Percentiles rank a stretch among this genome's conserved stretches.
Conservation (phyloP, 2,888 invertebrate species). For the Apodemia zela region DNA sequence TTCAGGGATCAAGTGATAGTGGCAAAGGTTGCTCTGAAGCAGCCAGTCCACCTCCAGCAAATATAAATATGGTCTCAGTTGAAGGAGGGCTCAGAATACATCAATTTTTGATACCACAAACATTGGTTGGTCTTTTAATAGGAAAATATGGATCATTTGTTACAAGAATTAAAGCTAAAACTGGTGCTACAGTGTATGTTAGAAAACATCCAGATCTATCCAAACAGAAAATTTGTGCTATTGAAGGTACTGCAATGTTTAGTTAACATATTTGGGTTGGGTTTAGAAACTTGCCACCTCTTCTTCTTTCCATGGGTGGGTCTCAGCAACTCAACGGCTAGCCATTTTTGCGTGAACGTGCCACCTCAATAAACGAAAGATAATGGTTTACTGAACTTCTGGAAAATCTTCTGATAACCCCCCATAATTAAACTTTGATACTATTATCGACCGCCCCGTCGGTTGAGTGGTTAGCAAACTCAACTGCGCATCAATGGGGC, state of each 20-base stretch:
- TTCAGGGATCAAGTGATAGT: slow-evolving; percentile 89
- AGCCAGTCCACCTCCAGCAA: slow-evolving; percentile 84
- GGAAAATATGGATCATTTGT: slow-evolving; percentile 91
- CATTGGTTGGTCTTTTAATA: slow-evolving; percentile 91
- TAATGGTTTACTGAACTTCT: no score
- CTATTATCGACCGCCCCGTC: no score
- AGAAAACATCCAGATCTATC: slow-evolving; percentile 87
- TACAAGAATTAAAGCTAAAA: slow-evolving; percentile 88
- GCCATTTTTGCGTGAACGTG: no score
- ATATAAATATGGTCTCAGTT: slow-evolving; percentile 41
- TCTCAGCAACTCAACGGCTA: no score
- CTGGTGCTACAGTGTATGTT: slow-evolving; percentile 89
- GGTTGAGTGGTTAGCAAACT: no score
- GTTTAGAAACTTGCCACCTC: neutral
- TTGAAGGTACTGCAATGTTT: slow-evolving; percentile 82
- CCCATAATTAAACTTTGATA: no score
- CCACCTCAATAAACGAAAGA: neutral
- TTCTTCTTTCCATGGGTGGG: no score
- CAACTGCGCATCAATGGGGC: no score
- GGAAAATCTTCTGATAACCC: no score
- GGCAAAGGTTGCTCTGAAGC: slow-evolving; percentile 89
- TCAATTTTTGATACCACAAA: slow-evolving; percentile 88
- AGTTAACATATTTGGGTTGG: no score
- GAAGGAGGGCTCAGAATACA: slow-evolving; percentile 78
- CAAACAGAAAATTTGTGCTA: slow-evolving; percentile 89